Percentiles rank a stretch among this genome's conserved stretches.
phyloP scores from a whole-genome alignment of 2,888 invertebrate genomes.

The Troides aeacus region DNA sequence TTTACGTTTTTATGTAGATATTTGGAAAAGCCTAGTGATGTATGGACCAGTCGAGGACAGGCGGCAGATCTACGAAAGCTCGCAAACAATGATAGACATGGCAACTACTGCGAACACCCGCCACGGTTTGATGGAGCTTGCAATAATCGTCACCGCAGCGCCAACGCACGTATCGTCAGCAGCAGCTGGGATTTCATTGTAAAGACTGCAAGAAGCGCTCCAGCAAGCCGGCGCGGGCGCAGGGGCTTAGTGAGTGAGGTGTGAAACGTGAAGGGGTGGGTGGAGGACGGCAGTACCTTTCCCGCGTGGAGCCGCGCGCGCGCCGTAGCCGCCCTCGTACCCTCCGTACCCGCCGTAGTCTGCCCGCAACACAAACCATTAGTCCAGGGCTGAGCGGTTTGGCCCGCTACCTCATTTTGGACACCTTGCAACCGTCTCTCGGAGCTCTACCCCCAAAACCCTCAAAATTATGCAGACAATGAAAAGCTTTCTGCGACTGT shows the following conservation, averaged over 20 bases:
- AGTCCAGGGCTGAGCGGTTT: slow-evolving; percentile 50
- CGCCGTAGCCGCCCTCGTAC: slow-evolving; percentile 93
- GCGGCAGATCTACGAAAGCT: slow-evolving; percentile 30
- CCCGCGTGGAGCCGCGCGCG: slow-evolving; percentile 91
- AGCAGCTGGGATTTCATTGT: no score
- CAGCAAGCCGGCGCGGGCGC: slow-evolving; percentile 15
- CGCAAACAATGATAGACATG: slow-evolving; percentile 17
- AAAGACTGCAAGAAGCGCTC: background rate
- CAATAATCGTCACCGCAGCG: background rate
- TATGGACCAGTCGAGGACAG: slow-evolving; percentile 7
- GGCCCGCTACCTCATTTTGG: slow-evolving; percentile 5
- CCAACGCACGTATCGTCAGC: no score
- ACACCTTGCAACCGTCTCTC: slow-evolving; percentile 1
- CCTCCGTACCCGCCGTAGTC: slow-evolving; percentile 93
- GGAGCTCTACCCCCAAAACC: background rate
- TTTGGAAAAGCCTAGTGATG: no score
- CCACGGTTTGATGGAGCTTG: slow-evolving; percentile 21
- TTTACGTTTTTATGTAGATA: no score
- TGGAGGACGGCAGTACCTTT: slow-evolving; percentile 85
- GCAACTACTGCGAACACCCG: slow-evolving; percentile 9
- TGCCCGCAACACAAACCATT: slow-evolving; percentile 82
- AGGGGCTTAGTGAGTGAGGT: slow-evolving; percentile 23
- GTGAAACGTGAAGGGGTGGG: slow-evolving; percentile 32
- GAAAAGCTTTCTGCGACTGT: no score
- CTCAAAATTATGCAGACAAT: no score